These are phyloP conservation scores for Sympetrum striolatum DNA, from an alignment of 2,888 invertebrate genomes.

Conservation along the genomic window DNA sequence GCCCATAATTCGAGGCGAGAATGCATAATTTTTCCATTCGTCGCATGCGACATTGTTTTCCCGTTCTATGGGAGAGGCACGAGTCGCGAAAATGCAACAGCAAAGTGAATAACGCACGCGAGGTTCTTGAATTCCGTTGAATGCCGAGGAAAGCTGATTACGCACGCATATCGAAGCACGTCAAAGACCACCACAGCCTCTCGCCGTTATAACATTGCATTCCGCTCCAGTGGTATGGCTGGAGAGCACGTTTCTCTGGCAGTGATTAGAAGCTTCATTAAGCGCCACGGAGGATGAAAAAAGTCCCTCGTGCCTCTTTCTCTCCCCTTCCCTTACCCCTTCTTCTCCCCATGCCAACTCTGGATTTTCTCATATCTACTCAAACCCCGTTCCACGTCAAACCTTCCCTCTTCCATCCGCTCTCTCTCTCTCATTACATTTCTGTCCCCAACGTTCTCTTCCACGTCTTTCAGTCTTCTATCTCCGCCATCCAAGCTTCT, in stretches of 20 bases:
- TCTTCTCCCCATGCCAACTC: too few relatives aligned
- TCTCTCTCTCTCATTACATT: too few relatives aligned
- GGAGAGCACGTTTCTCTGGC: neutral
- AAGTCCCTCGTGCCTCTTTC: neutral
- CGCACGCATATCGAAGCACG: neutral
- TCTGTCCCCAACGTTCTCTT: too few relatives aligned
- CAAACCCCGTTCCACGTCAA: neutral
- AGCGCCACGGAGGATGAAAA: neutral
- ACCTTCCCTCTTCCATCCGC: neutral
- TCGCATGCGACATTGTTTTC: neutral
- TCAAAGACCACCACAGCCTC: neutral
- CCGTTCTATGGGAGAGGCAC: neutral
- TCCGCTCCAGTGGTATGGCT: neutral
- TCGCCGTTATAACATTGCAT: neutral
- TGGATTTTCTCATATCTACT: too few relatives aligned
- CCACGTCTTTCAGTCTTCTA: neutral
- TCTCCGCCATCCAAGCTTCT: neutral
- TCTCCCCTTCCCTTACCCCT: neutral
- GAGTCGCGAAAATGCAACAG: neutral
- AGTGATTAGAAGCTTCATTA: neutral
- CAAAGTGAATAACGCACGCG: neutral
- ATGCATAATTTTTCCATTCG: too few relatives aligned
- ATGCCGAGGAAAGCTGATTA: neutral
- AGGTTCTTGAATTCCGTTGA: neutral
- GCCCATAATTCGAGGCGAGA: too few relatives aligned